Base-by-base conservation (phyloP, 2,797 vertebrate species). In the Hoplostethus atlanticus region DNA sequence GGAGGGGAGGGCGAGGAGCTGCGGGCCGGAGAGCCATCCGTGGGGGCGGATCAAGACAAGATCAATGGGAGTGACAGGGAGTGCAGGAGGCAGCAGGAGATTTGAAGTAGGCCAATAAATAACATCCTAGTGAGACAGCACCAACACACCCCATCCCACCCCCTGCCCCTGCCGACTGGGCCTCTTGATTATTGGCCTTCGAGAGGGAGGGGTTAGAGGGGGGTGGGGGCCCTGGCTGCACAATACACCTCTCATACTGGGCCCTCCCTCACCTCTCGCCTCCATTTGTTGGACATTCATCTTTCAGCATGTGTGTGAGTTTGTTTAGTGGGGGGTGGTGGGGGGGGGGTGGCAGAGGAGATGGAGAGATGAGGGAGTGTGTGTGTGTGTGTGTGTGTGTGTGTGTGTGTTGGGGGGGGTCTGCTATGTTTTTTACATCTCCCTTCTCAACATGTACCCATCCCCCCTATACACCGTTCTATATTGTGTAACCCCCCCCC, bases 41-140 rank as follows among this genome's bases (percentile, higher is more conserved):
- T 25, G 76, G 76, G 82, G 89, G 83, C 42, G 70, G 87, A 87
- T 81, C 85, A 81, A 83, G 88, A 88, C 83, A 93, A 93, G 92
- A 95, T 94, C 93, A 93, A 94, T 94, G 92, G 85, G 85, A 89
- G 91, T 92, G 89, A 94, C 87, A 79, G 86, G 83, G 90, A 93
- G 89, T 90, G 89, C 87, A 94, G 80, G 84, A 91, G 90, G 89
- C 92, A 91, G 89, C 91, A 90, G 88, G 89, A 89, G 91, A 90
- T 92, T 90, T 92, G 88, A 93, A 92, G 87, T 92, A 86, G 87
- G 87, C 89, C 93, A 93, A 94, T 95, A 95, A 95, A 95, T 94
- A 94, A 94, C 91, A 90, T 93, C 93, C 93, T 89, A 93, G 90
- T 78, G 88, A 91, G 89, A 88, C 84, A 90, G 79, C 70, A 48